Percentiles rank a stretch among this genome's conserved stretches.
Conservation (phyloP, 2,113 vertebrate species). For the Suncus etruscus region DNA sequence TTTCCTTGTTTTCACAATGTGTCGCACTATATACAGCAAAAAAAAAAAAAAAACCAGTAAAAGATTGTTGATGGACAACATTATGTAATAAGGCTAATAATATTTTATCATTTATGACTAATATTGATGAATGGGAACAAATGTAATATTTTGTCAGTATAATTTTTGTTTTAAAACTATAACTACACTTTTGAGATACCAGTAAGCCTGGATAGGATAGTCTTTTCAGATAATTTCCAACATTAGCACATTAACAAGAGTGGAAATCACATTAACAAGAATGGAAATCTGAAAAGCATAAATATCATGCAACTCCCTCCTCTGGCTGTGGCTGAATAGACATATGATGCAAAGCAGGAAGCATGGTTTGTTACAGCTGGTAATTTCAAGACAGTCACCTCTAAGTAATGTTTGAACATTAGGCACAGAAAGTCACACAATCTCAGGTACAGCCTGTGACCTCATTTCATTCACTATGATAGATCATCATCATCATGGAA, state of each 20-base stretch:
- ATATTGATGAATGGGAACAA: neutral
- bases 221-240: constrained; percentile 32
- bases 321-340: constrained; percentile 15
- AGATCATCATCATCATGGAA: neutral
- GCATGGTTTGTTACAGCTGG: neutral
- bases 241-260: neutral
- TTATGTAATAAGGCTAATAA: neutral
- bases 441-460: neutral
- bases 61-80: constrained; percentile 1
- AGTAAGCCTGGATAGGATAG: neutral
- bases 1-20: neutral
- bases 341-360: neutral
- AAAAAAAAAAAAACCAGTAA: neutral
- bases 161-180: neutral
- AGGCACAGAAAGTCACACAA: constrained; percentile 6
- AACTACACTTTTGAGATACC: neutral
- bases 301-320: neutral
- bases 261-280: neutral
- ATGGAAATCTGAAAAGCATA: neutral
- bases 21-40: neutral
- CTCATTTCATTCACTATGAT: constrained; percentile 23
- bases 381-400: neutral
- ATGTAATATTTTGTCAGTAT: neutral
- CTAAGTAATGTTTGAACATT: constrained; percentile 3
- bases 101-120: neutral